Base-by-base conservation (phyloP, 2,113 vertebrate species). In the Symphodus melops region DNA sequence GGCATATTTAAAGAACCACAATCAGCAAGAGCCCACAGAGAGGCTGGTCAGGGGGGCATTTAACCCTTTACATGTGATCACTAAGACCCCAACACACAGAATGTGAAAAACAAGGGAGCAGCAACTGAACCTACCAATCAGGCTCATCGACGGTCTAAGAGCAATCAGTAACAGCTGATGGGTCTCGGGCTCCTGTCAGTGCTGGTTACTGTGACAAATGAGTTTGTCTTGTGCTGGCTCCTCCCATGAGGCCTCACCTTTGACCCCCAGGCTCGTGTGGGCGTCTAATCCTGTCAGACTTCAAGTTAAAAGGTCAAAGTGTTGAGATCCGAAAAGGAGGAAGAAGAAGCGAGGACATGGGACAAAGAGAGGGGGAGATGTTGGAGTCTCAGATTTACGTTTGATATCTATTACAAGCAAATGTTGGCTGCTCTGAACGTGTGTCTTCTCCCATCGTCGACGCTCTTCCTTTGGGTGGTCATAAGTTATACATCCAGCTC, bases 131-230 rank as follows among this genome's bases (percentile, higher is more conserved):
- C 16, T 48, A 7, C 14, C 3, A 46, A 14, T 8, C 33, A 42
- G 19, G 65, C 14, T 6, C 79, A 79, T 70, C 2, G 52, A 77
- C 68, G 68, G 53, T 63, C 48, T 61, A 64, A 75, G 37, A 59
- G 59, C 68, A 77, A 64, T 82, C 62, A 44, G 67, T 53, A 20
- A 25, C 37, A 66, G 42, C 61, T 85, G 86, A 82, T 88, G 75
- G 36, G 77, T 67, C 70, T 66, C 8, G 2, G 63, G 48, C 20
- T 60, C 55, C 36, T 76, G 86, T 87, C 88, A 63, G 14, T 78
- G 53, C 62, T 14, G 4, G 42, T 90, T 86, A 85, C 71, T 62
- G 62, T 87, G 90, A 92, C 68, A 55, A 80, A 92, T 91, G 90
- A 78, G 66, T 85, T 81, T 78, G 55, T 69, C 66, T 66, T 72